These are phyloP conservation scores for Cerceris rybyensis DNA, from an alignment of 2,888 invertebrate genomes.

Conservation along the genomic window DNA sequence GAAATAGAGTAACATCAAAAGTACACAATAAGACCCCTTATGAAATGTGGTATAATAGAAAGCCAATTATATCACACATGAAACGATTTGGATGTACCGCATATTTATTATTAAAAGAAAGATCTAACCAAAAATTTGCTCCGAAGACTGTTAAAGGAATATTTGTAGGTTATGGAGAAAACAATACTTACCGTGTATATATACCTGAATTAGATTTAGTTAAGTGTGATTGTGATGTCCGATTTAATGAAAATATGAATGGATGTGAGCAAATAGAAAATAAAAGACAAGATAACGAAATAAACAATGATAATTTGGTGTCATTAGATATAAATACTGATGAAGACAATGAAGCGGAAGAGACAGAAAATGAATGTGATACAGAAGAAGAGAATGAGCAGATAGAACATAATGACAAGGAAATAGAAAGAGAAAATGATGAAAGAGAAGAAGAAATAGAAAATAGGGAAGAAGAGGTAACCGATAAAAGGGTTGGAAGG, in stretches of 20 bases:
- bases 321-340: neutral
- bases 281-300: neutral
- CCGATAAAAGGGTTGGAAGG: neutral
- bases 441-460: neutral
- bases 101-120: slow-evolving; percentile 7
- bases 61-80: slow-evolving; percentile 6
- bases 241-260: slow-evolving; percentile 28
- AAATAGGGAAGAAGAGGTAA: too few species aligned
- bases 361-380: slow-evolving; percentile 7
- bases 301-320: neutral
- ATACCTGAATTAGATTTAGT: slow-evolving; percentile 10
- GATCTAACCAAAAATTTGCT: slow-evolving; percentile 7
- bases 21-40: slow-evolving; percentile 19
- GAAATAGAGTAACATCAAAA: slow-evolving; percentile 18
- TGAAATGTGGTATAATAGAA: slow-evolving; percentile 9
- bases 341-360: neutral
- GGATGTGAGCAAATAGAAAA: neutral
- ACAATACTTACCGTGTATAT: slow-evolving; percentile 29
- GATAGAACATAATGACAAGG: too few species aligned
- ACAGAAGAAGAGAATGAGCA: neutral
- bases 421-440: neutral
- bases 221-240: slow-evolving; percentile 24
- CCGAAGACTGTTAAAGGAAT: slow-evolving; percentile 15
- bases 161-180: slow-evolving; percentile 22
- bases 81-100: slow-evolving; percentile 10